Percentiles rank a stretch among this genome's conserved stretches.
Evolutionary conservation across 2,113 vertebrate genomes (phyloP).

Genomic region (Epinephelus fuscoguttatus): DNA sequence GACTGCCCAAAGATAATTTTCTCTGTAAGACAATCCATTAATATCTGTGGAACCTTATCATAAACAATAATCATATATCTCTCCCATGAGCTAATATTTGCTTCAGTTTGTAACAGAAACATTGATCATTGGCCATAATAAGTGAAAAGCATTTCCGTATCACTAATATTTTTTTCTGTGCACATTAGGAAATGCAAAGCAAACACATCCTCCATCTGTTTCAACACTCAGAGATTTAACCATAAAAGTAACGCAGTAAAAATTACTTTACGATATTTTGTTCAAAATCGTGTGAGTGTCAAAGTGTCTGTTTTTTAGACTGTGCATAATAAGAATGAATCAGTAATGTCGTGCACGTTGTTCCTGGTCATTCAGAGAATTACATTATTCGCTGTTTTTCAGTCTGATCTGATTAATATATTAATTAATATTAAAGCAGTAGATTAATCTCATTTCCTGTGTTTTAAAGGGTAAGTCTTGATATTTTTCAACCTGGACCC

Average conservation of each 20-base stretch:
- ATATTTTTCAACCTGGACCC: no score
- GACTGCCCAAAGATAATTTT: conserved; percentile 3
- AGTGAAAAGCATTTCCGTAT: background rate
- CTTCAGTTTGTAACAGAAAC: background rate
- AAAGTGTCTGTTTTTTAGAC: conserved; percentile 13
- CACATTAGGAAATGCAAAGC: background rate
- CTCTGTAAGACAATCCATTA: conserved; percentile 24
- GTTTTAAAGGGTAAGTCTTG: no score
- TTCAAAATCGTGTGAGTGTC: conserved; percentile 60
- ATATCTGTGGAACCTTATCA: background rate
- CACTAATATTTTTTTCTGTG: background rate
- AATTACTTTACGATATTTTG: background rate
- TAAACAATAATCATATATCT: background rate
- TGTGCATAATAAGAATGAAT: conserved; percentile 31
- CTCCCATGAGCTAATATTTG: background rate
- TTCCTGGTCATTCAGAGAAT: conserved; percentile 15
- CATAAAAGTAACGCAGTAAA: background rate
- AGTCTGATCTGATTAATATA: background rate
- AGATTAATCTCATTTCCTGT: background rate
- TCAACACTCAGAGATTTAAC: conserved; percentile 18
- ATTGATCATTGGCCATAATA: conserved; percentile 1
- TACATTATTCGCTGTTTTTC: background rate
- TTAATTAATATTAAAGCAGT: background rate
- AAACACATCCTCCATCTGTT: accelerated
- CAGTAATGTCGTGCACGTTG: conserved; percentile 22